Base-by-base conservation (phyloP, 2,113 vertebrate genomes). In the Nothobranchius kuhntae region DNA sequence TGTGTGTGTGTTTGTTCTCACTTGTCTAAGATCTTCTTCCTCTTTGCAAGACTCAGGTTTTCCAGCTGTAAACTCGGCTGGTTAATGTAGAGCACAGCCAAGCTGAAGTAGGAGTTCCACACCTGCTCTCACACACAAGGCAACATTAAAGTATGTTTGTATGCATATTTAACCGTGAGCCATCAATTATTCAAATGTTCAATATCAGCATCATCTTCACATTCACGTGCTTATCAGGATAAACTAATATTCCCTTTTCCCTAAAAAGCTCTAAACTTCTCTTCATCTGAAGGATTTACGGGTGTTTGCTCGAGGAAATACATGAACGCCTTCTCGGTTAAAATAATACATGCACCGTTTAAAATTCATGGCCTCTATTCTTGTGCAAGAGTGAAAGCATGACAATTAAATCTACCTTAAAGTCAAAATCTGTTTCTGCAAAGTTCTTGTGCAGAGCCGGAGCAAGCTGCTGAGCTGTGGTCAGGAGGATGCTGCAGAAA, bases 51-150 rank as follows among this genome's bases (percentile, higher is more conserved):
- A 57, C 93, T 95, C 81, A 96, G 89, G 71, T 87, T 94, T 80
- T 99, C 98, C 65, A 99, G 87, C 73, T 99, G 98, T 61, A 99
- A 92, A 81, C 98, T 99, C 13, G 97, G 98, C 87, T 99, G 98
- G 82, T 98, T 99, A 91, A 99, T 99, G 91, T 96, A 99, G 61
- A 99, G 87, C 65, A 99, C 96, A 10, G 96, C 95, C 80, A 99
- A 89, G 71, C 97, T 98, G 92, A 99, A 99, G 75, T 99, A 99
- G 10, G 96, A 98, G 90, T 96, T 99, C 98, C 98, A 99, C 59
- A 99, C 96, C 98, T 99, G 55, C 12, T 1, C 44, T 0, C 57
- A 64, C 44, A 50, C 36, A 74, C 50, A 69, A 17, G 50, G 36
- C 7, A 38, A 38, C 7, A 38, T 38, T 38, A 38, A 38, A 38